Evolutionary conservation across 2,113 vertebrate species (phyloP).

Genomic region (Galbula dea): DNA sequence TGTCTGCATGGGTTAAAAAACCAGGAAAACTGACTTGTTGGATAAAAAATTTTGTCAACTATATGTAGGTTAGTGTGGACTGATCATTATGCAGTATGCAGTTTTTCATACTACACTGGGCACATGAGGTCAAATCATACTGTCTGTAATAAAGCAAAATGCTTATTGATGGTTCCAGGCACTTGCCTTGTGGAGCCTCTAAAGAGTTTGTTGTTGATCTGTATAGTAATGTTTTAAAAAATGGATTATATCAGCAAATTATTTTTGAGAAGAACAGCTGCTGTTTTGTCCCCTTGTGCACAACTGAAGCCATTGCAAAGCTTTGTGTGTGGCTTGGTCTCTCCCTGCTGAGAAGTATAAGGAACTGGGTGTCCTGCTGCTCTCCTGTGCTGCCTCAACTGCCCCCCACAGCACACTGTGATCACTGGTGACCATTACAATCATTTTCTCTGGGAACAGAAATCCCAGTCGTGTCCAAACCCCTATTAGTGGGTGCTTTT

Average conservation of each 20-base stretch:
- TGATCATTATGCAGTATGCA: background rate
- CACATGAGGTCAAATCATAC: background rate
- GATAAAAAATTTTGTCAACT: background rate
- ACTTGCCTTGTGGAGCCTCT: background rate
- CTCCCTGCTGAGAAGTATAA: fast-evolving
- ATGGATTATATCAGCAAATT: background rate
- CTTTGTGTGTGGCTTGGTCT: background rate
- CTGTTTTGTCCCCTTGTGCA: fast-evolving
- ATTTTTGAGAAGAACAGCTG: background rate
- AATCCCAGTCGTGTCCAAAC: fast-evolving
- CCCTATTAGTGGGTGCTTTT: background rate
- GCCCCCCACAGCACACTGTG: background rate
- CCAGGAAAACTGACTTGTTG: background rate
- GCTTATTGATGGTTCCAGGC: background rate
- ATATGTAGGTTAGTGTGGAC: background rate
- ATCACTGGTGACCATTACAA: fast-evolving
- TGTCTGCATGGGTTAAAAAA: background rate
- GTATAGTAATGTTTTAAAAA: background rate
- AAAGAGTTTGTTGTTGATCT: background rate
- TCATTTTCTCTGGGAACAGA: background rate
- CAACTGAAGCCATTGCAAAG: background rate
- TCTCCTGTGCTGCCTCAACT: background rate
- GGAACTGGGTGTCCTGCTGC: fast-evolving
- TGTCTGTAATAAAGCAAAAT: background rate
- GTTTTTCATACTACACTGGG: background rate